phyloP scores from a whole-genome alignment of 2,113 vertebrate genomes.

The Chloropsis cyanopogon region DNA sequence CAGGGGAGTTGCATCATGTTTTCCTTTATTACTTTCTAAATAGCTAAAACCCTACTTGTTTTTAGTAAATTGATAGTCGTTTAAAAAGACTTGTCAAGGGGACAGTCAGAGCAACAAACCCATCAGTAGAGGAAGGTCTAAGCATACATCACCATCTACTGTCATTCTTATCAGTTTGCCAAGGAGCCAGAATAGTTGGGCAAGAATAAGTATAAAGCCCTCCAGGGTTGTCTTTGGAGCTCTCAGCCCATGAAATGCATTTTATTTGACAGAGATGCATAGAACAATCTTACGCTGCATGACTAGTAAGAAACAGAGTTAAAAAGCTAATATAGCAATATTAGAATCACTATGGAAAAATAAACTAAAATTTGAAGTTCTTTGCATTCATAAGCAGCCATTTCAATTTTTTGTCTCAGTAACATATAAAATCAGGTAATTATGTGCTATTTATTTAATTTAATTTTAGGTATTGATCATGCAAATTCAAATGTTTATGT shows the following conservation, averaged over 20 bases:
- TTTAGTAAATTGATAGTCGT: not conserved
- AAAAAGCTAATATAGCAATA: not conserved
- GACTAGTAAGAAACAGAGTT: not conserved
- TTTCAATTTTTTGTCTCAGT: not conserved
- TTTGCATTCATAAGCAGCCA: not conserved
- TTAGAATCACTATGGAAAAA: not conserved
- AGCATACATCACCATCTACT: not conserved
- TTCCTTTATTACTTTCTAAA: conserved; percentile 18
- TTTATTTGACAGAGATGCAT: not conserved
- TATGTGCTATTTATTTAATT: not conserved
- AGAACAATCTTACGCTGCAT: not conserved
- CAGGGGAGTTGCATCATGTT: not conserved
- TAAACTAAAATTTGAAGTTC: not conserved
- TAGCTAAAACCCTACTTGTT: not conserved
- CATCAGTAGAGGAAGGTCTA: not conserved
- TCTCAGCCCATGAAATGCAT: not conserved
- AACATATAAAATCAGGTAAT: not conserved
- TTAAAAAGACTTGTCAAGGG: not conserved
- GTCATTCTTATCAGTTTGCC: not conserved
- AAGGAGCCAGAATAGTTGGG: not conserved
- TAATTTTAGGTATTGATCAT: not conserved
- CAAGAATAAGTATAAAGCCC: not conserved
- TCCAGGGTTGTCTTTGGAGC: not conserved
- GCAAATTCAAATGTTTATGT: not conserved
- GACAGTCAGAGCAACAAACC: not conserved